These are phyloP conservation scores for Coelopa frigida DNA, from an alignment of 1,140 invertebrate genomes.

Conservation along the genomic window DNA sequence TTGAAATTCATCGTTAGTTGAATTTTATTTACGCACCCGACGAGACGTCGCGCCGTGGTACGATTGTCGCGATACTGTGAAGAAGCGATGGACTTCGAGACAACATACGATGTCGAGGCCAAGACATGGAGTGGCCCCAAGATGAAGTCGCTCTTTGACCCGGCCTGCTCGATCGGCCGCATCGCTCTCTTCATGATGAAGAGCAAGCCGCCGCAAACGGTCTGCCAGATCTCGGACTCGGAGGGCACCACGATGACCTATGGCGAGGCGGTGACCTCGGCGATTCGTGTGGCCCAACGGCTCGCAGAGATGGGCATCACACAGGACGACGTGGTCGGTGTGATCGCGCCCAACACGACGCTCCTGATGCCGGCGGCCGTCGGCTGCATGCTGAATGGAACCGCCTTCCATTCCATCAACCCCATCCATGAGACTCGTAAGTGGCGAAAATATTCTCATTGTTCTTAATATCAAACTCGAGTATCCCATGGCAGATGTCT, in stretches of 20 bases:
- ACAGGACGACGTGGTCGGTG: constrained; percentile 36
- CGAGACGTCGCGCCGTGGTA: too few species aligned
- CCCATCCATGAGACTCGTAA: constrained; percentile 9
- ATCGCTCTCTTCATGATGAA: constrained; percentile 7
- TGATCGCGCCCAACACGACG: constrained; percentile 28
- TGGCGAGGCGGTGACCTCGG: constrained; percentile 16
- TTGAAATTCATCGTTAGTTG: too few species aligned
- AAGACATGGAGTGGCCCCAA: not conserved
- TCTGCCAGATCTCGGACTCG: constrained; percentile 7
- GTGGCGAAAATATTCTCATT: not conserved
- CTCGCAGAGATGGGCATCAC: constrained; percentile 23
- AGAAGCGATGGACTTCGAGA: not conserved
- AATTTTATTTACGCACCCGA: too few species aligned
- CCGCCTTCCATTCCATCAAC: constrained; percentile 32
- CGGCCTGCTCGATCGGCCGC: not conserved
- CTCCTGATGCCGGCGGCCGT: constrained; percentile 34
- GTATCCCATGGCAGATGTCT: constrained; percentile 14
- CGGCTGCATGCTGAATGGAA: constrained; percentile 32
- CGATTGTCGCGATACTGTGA: too few species aligned
- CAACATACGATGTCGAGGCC: not conserved
- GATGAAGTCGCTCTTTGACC: not conserved
- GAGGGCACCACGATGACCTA: constrained; percentile 2
- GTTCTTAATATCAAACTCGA: not conserved
- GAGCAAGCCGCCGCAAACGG: not conserved
- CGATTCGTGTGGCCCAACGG: constrained; percentile 33